Base-by-base conservation (phyloP, 2,888 invertebrate species). In the Toxonevra muliebris region DNA sequence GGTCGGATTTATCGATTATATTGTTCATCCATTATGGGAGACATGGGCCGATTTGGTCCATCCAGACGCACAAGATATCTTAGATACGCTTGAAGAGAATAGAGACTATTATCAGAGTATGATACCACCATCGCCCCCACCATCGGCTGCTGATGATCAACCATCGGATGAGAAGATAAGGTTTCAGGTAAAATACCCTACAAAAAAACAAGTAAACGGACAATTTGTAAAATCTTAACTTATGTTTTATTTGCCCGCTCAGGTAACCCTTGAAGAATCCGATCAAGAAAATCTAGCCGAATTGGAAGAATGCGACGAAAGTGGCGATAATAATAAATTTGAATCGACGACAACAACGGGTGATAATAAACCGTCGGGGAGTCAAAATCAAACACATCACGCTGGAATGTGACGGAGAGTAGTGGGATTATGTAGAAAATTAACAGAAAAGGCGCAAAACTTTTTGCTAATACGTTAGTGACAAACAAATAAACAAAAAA, bases 21-120 rank as follows among this genome's bases (percentile, higher is more conserved):
- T 99, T 84, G 98, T 98, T 52, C 98, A 99, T 87, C 99, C 99
- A 2, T 87, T 99, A 71, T 99, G 98, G 97, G 99, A 99, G 87
- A 98, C 98, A 63, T 99, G 99, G 99, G 98, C 97, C 12, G 98
- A 99, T 86, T 89, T 99, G 73, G 98, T 99, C 59, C 97, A 98
- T 86, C 98, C 99, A 2, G 98, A 99, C 84, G 98, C 98, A 61
- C 98, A 98, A 87, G 95, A 97, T 76, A 98, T 99, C 79, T 89
- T 99, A 75, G 98, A 98, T 86, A 97, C 96, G 61, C 88, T 99
- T 80, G 98, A 99, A 86, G 97, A 98, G 87, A 99, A 99, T 87
- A 90, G 99, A 77, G 97, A 98, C 87, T 98, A 96, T 92, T 96
- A 95, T 86, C 94, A 94, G 85, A 92, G 93, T 83, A 95, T 95